These are phyloP conservation scores for Timema podura DNA, from an alignment of 2,888 invertebrate species.

Conservation along the genomic window DNA sequence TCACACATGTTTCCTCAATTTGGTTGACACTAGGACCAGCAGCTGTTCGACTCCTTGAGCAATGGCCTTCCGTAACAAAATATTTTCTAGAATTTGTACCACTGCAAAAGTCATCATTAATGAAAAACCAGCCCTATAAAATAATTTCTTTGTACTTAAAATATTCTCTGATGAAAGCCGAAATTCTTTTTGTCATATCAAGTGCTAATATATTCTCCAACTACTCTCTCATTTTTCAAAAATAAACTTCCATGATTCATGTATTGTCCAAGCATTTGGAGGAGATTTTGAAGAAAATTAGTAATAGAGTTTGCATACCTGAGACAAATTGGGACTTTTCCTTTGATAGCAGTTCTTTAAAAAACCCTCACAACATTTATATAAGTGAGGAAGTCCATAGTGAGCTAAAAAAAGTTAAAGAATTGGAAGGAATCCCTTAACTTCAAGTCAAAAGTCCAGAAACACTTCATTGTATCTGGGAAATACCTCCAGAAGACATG, in stretches of 20 bases:
- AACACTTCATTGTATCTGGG: conserved; percentile 11
- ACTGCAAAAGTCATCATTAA: neutral
- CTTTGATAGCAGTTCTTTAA: conserved; percentile 8
- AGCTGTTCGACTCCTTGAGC: conserved; percentile 9
- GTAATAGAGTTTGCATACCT: conserved; percentile 5
- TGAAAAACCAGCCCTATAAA: conserved; percentile 7
- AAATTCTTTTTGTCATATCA: conserved; percentile 8
- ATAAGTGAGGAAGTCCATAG: conserved; percentile 3
- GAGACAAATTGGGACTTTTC: conserved; percentile 12
- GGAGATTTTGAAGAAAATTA: neutral
- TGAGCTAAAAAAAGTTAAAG: conserved; percentile 15
- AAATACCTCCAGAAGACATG: conserved; percentile 10
- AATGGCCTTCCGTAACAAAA: neutral
- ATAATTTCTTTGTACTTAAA: conserved; percentile 10
- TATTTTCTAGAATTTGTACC: conserved; percentile 13
- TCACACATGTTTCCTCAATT: conserved; percentile 12
- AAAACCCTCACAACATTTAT: conserved; percentile 1
- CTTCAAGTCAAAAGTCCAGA: conserved; percentile 9
- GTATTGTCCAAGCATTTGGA: conserved; percentile 8
- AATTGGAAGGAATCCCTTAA: neutral
- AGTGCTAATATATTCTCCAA: conserved; percentile 8
- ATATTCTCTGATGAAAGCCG: conserved; percentile 8
- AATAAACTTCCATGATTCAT: conserved; percentile 15
- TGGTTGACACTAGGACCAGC: conserved; percentile 12
- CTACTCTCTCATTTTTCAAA: neutral